These are phyloP conservation scores for Oreochromis grahami DNA, from an alignment of 2,797 vertebrate species.

Conservation along the genomic window DNA sequence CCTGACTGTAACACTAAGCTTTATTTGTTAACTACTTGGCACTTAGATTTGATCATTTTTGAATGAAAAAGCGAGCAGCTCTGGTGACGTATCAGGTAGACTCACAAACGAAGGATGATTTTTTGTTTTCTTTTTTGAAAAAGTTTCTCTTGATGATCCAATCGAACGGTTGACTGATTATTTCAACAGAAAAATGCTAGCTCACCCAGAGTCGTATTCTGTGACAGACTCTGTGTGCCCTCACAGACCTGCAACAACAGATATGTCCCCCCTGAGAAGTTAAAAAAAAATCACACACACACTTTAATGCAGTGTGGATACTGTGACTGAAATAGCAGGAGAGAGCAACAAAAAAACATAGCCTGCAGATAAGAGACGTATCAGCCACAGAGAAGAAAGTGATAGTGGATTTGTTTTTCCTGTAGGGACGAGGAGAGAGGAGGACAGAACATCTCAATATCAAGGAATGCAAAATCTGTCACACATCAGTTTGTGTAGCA, in stretches of 20 bases:
- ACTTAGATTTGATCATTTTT: not conserved
- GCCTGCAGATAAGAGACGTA: not conserved
- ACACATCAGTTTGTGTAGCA: not conserved
- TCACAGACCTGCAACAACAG: not conserved
- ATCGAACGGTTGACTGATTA: not conserved
- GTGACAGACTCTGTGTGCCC: not conserved
- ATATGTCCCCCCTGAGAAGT: not conserved
- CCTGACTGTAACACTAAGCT: not conserved
- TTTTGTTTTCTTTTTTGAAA: not conserved
- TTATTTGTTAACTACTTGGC: not conserved
- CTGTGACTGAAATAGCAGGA: not conserved
- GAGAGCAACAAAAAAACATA: not conserved
- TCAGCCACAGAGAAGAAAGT: not conserved
- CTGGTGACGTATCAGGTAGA: not conserved
- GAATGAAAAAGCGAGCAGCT: not conserved
- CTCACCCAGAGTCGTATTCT: not conserved
- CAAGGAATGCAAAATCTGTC: conserved; percentile 1
- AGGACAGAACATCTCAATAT: not conserved
- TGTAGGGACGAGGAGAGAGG: not conserved
- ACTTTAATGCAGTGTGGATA: not conserved
- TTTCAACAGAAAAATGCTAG: not conserved
- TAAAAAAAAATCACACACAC: not conserved
- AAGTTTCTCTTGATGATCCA: not conserved
- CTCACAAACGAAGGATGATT: not conserved
- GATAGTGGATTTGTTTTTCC: not conserved